Percentiles rank a stretch among this genome's conserved stretches.
These are phyloP conservation scores for Timema cristinae DNA, from an alignment of 2,888 invertebrate species.

Conservation along the genomic window DNA sequence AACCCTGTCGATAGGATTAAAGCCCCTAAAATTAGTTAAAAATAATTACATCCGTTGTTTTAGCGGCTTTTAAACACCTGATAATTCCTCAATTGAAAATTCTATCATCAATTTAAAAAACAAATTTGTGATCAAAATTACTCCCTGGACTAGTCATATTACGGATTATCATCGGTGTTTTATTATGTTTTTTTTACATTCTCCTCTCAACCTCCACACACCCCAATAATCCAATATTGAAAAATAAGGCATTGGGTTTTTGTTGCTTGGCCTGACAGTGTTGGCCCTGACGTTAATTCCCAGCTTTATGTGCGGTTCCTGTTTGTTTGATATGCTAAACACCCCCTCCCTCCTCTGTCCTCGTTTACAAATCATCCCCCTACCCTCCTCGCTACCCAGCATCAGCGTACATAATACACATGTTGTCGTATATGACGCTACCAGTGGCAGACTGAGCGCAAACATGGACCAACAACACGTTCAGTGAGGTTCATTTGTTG, in stretches of 20 bases:
- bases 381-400: slow-evolving; percentile 2
- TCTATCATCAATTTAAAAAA: slow-evolving; percentile 7
- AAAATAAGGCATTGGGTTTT: slow-evolving; percentile 28
- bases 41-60: slow-evolving; percentile 27
- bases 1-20: slow-evolving; percentile 2
- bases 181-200: background rate
- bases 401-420: slow-evolving; percentile 18
- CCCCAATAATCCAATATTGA: slow-evolving; percentile 27
- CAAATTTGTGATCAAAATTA: slow-evolving; percentile 23
- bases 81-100: slow-evolving; percentile 28
- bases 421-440: background rate
- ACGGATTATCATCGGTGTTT: slow-evolving; percentile 12
- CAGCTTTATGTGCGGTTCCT: slow-evolving; percentile 23
- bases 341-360: background rate
- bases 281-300: slow-evolving; percentile 22
- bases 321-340: slow-evolving; percentile 21
- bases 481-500: background rate
- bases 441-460: background rate
- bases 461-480: slow-evolving; percentile 2
- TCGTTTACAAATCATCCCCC: slow-evolving; percentile 18
- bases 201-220: background rate
- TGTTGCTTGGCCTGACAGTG: slow-evolving; percentile 13
- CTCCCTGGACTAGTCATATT: slow-evolving; percentile 20
- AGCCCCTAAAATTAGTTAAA: slow-evolving; percentile 26
- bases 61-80: slow-evolving; percentile 26